Conservation (phyloP, 2,888 invertebrate species). For the Nemotelus nigrinus region DNA sequence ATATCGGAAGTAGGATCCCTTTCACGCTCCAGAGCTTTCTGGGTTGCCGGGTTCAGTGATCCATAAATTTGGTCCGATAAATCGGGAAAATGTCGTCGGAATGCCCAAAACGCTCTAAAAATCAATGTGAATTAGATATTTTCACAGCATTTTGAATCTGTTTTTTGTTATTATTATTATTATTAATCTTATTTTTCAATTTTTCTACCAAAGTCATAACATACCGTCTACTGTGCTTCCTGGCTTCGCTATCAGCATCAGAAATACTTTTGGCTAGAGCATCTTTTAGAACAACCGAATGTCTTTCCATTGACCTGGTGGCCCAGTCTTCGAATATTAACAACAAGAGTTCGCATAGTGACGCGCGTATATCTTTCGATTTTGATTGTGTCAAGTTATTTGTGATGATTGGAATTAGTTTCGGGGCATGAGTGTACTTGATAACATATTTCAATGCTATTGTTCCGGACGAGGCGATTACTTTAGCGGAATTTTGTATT, state of each 20-base stretch:
- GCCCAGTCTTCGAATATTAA: conserved; percentile 88
- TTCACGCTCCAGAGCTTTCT: conserved; percentile 70
- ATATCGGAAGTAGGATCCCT: conserved; percentile 58
- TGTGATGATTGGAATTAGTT: conserved; percentile 82
- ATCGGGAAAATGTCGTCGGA: conserved; percentile 88
- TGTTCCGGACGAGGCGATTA: conserved; percentile 88
- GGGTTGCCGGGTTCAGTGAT: conserved; percentile 79
- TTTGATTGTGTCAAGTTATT: conserved; percentile 82
- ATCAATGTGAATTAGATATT: no score
- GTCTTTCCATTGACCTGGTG: conserved; percentile 82
- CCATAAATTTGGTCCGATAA: conserved; percentile 86
- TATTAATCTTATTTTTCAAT: background rate
- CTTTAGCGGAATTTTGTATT: conserved; percentile 96
- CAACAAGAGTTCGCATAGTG: conserved; percentile 83
- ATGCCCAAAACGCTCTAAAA: conserved; percentile 87
- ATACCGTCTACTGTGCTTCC: conserved; percentile 83
- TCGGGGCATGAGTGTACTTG: conserved; percentile 80
- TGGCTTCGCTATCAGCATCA: conserved; percentile 92
- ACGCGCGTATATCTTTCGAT: conserved; percentile 88
- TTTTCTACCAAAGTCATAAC: background rate
- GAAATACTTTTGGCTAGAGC: conserved; percentile 86
- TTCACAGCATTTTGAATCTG: no score
- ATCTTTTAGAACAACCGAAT: conserved; percentile 80
- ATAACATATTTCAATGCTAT: conserved; percentile 90
- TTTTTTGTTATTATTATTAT: no score